Conservation (phyloP, 2,888 invertebrate genomes). For the Tyria jacobaeae region DNA sequence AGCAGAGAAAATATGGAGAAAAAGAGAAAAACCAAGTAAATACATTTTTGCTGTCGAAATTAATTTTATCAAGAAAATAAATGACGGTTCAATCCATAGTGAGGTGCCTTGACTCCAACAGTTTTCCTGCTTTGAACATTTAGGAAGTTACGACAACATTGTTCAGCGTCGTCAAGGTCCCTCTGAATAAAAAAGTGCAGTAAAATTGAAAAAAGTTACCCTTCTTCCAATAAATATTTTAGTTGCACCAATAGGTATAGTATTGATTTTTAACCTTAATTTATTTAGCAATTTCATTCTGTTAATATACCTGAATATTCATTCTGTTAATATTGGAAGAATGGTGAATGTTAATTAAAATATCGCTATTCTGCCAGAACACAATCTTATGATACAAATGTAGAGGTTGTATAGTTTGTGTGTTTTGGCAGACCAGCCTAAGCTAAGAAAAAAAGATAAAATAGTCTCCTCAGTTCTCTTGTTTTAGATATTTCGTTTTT, state of each 20-base stretch:
- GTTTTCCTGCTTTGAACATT: conserved; percentile 32
- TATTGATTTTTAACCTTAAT: neutral
- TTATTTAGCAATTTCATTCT: neutral
- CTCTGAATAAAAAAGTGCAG: conserved; percentile 82
- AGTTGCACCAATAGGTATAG: neutral
- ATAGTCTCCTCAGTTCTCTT: conserved; percentile 62
- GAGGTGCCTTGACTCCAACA: conserved; percentile 79
- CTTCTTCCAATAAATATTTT: conserved; percentile 65
- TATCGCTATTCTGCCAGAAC: conserved; percentile 83
- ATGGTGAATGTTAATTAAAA: conserved; percentile 64
- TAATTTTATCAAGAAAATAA: conserved; percentile 84
- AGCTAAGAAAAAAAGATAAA: conserved; percentile 81
- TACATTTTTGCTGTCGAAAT: conserved; percentile 87
- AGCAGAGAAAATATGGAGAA: conserved; percentile 93
- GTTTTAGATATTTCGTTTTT: conserved; percentile 53
- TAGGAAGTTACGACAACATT: conserved; percentile 39
- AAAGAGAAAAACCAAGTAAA: conserved; percentile 92
- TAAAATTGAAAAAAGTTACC: conserved; percentile 77
- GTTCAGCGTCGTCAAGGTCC: conserved; percentile 71
- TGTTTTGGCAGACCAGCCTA: conserved; percentile 83
- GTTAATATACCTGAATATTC: neutral
- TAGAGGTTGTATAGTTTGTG: conserved; percentile 65
- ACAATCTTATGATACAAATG: conserved; percentile 58
- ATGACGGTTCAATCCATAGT: conserved; percentile 80
- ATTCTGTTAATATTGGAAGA: conserved; percentile 66